Base-by-base conservation (phyloP, 2,113 vertebrate genomes). In the Phrynosoma blainvillii region DNA sequence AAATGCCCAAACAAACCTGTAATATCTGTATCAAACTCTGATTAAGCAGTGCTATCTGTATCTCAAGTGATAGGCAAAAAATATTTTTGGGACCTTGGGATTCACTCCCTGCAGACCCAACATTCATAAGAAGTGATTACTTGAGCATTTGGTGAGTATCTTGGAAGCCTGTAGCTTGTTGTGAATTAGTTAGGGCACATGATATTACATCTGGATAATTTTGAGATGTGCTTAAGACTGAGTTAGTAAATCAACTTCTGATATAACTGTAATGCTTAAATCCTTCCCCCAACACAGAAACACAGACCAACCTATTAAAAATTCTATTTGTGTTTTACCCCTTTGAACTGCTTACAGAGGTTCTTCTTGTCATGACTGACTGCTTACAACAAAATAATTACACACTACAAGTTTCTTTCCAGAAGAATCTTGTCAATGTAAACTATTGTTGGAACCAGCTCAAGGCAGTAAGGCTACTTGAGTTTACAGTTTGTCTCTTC, bases 321-420 rank as follows among this genome's bases (percentile, higher is more conserved):
- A 65, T 62, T 62, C 52, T 62, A 36, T 62, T 62, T 82, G 20
- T 59, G 11, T 77, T 68, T 83, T 56, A 56, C 62, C 23, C 42
- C 84, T 81, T 30, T 87, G 32, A 79, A 74, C 68, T 91, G 14
- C 78, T 93, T 59, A 84, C 71, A 91, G 77, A 23, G 83, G 13
- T 68, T 85, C 13, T 32, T 81, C 11, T 12, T 47, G 36, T 42
- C 81, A 27, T 89, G 78, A 86, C 66, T 94, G 59, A 18, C 65
- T 88, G 70, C 82, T 91, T 9, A 73, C 85, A 90, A 84, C 20
- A 68, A 83, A 77, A 70, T 27, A 32, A 52, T 87, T 80, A 73
- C 83, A 36, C 79, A 84, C 65, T 79, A 79, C 74, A 87, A 66
- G 75, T 71, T 84, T 71, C n/a, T 52, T 83, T 87, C 73, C 23